Evolutionary conservation across 2,113 vertebrate genomes (phyloP).

Genomic region (Aix galericulata): DNA sequence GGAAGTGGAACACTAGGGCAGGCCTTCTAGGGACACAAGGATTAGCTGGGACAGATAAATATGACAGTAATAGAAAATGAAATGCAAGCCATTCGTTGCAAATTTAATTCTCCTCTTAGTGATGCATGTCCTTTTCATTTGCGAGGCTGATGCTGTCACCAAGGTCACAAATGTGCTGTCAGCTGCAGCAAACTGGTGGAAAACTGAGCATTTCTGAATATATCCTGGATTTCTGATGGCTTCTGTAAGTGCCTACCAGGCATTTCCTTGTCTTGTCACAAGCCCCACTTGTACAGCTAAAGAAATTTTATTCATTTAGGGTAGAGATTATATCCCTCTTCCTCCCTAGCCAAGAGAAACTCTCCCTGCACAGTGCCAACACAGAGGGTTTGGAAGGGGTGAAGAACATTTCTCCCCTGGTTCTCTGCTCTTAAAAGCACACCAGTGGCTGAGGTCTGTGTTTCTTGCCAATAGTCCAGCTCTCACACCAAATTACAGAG

Average conservation of each 20-base stretch:
- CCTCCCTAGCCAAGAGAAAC: background rate
- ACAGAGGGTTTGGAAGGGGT: background rate
- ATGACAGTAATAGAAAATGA: background rate
- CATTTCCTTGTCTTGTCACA: background rate
- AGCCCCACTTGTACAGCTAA: background rate
- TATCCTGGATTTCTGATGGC: background rate
- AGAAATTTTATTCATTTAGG: background rate
- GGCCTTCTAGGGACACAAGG: background rate
- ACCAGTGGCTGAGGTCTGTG: background rate
- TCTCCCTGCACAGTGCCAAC: background rate
- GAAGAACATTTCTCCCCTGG: background rate
- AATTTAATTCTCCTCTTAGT: constrained; percentile 17
- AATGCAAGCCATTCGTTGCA: background rate
- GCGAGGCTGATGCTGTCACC: background rate
- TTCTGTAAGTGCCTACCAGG: background rate
- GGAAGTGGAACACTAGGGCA: constrained; percentile 26
- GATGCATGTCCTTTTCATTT: background rate
- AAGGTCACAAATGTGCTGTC: background rate
- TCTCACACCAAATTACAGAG: background rate
- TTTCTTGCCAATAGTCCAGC: background rate
- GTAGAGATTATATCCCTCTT: background rate
- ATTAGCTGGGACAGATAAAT: background rate
- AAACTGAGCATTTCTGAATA: background rate
- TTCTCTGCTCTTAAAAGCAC: background rate
- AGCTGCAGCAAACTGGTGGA: background rate